Evolutionary conservation across 2,888 invertebrate genomes (phyloP), one percentile per base, ranked within the genome.

Genomic region (Tetragonisca angustula): DNA sequence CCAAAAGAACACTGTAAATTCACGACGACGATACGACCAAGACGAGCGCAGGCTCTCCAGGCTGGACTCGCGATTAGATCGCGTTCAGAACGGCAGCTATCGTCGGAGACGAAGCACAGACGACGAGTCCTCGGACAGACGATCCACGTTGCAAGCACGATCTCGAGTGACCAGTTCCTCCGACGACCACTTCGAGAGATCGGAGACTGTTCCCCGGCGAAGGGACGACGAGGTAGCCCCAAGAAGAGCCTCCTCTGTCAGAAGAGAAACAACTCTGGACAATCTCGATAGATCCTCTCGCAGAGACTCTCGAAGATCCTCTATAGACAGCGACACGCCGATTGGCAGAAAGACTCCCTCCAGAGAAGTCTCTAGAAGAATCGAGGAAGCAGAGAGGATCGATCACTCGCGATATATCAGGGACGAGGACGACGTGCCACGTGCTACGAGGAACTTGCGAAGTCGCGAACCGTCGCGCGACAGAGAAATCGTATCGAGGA

Each of bases 151-250:
- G 32, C 79, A 75, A 1, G 27, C 76, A 9, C 88, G 90, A 67
- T 65, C 87, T 4, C 93, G 92, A 76, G 74, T 92, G 21, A 92
- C 92, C 50, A 94, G 93, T 75, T 93, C 94, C 5, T 93, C 94
- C 5, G 94, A 94, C 59, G 94, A 94, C 79, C 91, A 91, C 78
- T 84, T 88, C 61, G 92, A 91, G 43, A 83, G 68, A 13, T 32
- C 68, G 3, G 85, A 88, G 2, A 81, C 85, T 1, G 62, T 72
- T 15, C 79, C 72, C 0, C 75, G 65, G 24, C 81, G 84, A 71
- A 76, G 80, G 59, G 79, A 84, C 65, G 71, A 82, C 59, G 87
- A 79, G 0, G 32, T 43, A 1, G 9, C 32, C 0, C 56, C 75
- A 4, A 79, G 72, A 52, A 87, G 88, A 59, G 79, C 85, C 13